Evolutionary conservation across 2,797 vertebrate species (phyloP).

Genomic region (Distichodus sexfasciatus): DNA sequence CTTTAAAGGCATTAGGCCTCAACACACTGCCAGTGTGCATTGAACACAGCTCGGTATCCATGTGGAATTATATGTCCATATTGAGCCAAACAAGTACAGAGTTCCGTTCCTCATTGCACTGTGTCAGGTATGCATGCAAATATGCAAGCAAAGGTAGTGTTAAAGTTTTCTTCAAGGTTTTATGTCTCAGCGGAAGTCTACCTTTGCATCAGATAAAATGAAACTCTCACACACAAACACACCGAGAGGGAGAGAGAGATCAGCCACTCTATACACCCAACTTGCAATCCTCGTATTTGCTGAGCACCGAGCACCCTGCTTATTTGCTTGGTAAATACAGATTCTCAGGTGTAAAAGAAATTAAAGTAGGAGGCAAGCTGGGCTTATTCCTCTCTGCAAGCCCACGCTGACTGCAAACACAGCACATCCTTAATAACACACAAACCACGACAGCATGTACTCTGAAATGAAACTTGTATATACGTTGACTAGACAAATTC

Average conservation of each 20-base stretch:
- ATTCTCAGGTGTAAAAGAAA: neutral
- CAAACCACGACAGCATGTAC: slow-evolving; percentile 3
- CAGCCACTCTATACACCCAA: slow-evolving; percentile 5
- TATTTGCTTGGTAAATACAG: slow-evolving; percentile 40
- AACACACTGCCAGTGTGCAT: too few relatives aligned
- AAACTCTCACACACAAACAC: neutral
- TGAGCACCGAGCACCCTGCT: slow-evolving; percentile 38
- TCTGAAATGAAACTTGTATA: slow-evolving; percentile 10
- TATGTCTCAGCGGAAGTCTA: too few relatives aligned
- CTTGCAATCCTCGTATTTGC: slow-evolving; percentile 37
- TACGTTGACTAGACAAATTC: neutral
- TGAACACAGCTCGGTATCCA: too few relatives aligned
- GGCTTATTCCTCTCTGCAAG: neutral
- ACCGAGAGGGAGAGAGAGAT: neutral
- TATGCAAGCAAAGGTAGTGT: too few relatives aligned
- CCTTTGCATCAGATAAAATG: neutral
- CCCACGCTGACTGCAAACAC: slow-evolving; percentile 18
- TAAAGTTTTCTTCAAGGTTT: too few relatives aligned
- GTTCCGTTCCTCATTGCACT: too few relatives aligned
- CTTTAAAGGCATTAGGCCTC: too few relatives aligned
- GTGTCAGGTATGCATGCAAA: too few relatives aligned
- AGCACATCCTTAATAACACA: slow-evolving; percentile 20
- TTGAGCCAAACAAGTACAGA: too few relatives aligned
- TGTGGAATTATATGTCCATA: too few relatives aligned
- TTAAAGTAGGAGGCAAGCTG: neutral